These are phyloP conservation scores for Echinarachnius parma DNA, from an alignment of 53 echinoderm and acorn worm species.

Conservation along the genomic window DNA sequence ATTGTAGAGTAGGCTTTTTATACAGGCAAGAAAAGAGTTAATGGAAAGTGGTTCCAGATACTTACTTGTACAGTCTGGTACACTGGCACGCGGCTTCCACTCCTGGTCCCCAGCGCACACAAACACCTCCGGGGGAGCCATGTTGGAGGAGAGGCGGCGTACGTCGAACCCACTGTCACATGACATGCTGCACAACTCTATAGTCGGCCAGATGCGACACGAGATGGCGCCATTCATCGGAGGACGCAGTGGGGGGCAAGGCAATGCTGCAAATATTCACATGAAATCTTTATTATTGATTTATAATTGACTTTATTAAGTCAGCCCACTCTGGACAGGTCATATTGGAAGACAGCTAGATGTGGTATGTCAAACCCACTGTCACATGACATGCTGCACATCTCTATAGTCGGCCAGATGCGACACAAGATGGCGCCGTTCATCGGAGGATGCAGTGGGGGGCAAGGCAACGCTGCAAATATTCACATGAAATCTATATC, in stretches of 20 bases:
- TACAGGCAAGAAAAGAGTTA: too few species aligned
- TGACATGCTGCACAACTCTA: constrained; percentile 43
- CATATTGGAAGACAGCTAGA: constrained; percentile 7
- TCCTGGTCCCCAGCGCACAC: constrained; percentile 8
- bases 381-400: constrained; percentile 52
- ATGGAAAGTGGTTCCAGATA: too few species aligned
- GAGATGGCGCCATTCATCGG: constrained; percentile 49
- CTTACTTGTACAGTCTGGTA: constrained; percentile 23
- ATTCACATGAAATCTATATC: too few species aligned
- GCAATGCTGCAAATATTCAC: constrained; percentile 15
- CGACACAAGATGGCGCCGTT: constrained; percentile 60
- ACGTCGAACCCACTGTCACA: constrained; percentile 50
- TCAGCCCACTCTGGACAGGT: not conserved
- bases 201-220: constrained; percentile 41
- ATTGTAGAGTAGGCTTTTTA: too few species aligned
- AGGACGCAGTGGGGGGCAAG: constrained; percentile 16
- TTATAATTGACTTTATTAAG: too few species aligned
- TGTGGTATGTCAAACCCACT: constrained; percentile 34
- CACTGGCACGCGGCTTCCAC: constrained; percentile 20
- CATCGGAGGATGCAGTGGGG: constrained; percentile 6
- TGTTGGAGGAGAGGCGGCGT: constrained; percentile 5
- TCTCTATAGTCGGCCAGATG: constrained; percentile 22
- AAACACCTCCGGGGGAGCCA: constrained; percentile 9
- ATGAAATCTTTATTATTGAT: too few species aligned
- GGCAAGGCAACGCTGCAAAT: constrained; percentile 26